Evolutionary conservation across 2,888 invertebrate genomes (phyloP).

Genomic region (Cremastinae sp.): DNA sequence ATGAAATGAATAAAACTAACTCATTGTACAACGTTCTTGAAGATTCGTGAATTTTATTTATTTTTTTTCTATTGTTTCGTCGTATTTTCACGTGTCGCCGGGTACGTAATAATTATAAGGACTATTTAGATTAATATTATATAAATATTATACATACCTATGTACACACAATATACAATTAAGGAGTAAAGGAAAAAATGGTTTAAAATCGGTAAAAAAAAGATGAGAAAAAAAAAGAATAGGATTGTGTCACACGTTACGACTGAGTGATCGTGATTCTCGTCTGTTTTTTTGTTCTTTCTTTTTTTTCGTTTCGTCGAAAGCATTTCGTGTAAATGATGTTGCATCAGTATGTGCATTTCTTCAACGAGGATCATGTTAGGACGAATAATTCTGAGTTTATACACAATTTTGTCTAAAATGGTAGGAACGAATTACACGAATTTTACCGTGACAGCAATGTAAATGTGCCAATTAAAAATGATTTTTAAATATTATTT

Average conservation of each 20-base stretch:
- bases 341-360: slow-evolving; percentile 60
- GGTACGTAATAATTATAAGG: slow-evolving; percentile 60
- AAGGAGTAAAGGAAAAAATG: slow-evolving; percentile 48
- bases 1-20: slow-evolving; percentile 7
- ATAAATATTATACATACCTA: slow-evolving; percentile 64
- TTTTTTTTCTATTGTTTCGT: slow-evolving; percentile 32
- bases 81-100: slow-evolving; percentile 54
- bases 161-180: slow-evolving; percentile 64
- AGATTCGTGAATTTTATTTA: slow-evolving; percentile 46
- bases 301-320: slow-evolving; percentile 60
- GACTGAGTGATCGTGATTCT: slow-evolving; percentile 56
- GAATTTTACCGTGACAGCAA: slow-evolving; percentile 17
- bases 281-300: slow-evolving; percentile 15
- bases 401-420: slow-evolving; percentile 36
- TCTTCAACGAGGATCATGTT: slow-evolving; percentile 48
- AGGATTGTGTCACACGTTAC: slow-evolving; percentile 63
- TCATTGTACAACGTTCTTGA: slow-evolving; percentile 27
- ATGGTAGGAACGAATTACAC: slow-evolving; percentile 18
- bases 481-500: slow-evolving; percentile 30
- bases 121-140: slow-evolving; percentile 63
- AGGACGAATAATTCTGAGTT: slow-evolving; percentile 22
- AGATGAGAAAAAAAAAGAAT: slow-evolving; percentile 52
- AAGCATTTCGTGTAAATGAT: slow-evolving; percentile 64
- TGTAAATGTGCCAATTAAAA: slow-evolving; percentile 47
- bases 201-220: slow-evolving; percentile 28